Evolutionary conservation across 2,797 vertebrate species (phyloP).

Genomic region (Austrolebias charrua): DNA sequence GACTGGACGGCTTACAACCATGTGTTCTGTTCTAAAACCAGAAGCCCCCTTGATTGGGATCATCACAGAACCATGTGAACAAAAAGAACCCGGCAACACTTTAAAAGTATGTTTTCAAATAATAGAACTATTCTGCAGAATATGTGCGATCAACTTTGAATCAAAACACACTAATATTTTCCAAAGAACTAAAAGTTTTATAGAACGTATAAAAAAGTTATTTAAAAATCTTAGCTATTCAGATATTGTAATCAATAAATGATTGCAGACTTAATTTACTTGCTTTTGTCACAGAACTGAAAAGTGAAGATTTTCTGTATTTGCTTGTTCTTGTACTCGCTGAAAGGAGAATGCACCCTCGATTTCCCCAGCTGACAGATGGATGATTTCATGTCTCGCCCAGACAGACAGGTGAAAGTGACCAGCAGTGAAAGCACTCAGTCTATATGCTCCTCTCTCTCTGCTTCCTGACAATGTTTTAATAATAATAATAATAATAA

Average conservation of each 20-base stretch:
- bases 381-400: slow-evolving; percentile 61
- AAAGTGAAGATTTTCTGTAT: slow-evolving; percentile 6
- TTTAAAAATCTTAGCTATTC: too few species aligned
- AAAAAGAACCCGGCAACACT: too few species aligned
- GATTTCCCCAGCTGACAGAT: slow-evolving; percentile 32
- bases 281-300: neutral
- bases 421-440: slow-evolving; percentile 59
- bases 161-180: slow-evolving; percentile 15
- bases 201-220: slow-evolving; percentile 16
- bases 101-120: too few species aligned
- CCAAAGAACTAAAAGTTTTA: slow-evolving; percentile 7
- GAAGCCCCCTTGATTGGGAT: too few species aligned
- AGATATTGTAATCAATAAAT: slow-evolving; percentile 10
- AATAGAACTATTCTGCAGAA: too few species aligned
- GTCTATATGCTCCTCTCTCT: slow-evolving; percentile 20
- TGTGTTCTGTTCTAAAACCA: too few species aligned
- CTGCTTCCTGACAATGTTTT: slow-evolving; percentile 54
- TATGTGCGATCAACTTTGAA: slow-evolving; percentile 16
- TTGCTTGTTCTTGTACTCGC: slow-evolving; percentile 22
- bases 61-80: too few species aligned
- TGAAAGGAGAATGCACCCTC: slow-evolving; percentile 32
- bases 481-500: too few species aligned
- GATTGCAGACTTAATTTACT: slow-evolving; percentile 16
- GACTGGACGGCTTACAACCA: too few species aligned
- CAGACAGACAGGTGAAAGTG: slow-evolving; percentile 62